These are phyloP conservation scores for Malurus leucopterus DNA, from an alignment of 2,797 vertebrate genomes.

Conservation along the genomic window DNA sequence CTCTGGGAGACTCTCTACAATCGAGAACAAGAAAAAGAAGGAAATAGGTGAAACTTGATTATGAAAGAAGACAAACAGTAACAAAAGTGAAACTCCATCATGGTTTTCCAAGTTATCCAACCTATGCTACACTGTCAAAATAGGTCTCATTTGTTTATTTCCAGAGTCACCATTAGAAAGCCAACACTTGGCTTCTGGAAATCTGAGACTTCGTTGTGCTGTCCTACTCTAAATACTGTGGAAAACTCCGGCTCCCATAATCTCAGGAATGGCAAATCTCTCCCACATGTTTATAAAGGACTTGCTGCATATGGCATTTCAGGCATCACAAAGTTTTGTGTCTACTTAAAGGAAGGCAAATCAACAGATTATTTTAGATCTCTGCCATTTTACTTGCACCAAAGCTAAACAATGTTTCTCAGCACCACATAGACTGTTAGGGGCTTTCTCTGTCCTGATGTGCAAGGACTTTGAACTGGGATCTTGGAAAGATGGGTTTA, in stretches of 20 bases:
- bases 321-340: neutral
- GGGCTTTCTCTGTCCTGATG: neutral
- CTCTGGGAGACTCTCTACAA: slow-evolving; percentile 74
- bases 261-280: neutral
- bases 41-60: neutral
- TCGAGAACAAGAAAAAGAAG: neutral
- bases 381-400: neutral
- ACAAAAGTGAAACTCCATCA: neutral
- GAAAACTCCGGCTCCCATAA: neutral
- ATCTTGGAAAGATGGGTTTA: neutral
- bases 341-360: neutral
- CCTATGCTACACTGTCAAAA: neutral
- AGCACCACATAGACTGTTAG: neutral
- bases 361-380: neutral
- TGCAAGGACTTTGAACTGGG: neutral
- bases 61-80: neutral
- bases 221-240: neutral
- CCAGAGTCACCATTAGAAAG: neutral
- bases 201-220: neutral
- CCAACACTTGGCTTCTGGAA: neutral
- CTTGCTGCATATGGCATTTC: neutral
- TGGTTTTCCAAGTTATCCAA: neutral
- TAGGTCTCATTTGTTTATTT: neutral
- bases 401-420: neutral
- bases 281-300: neutral